Evolutionary conservation across 2,797 vertebrate genomes (phyloP), one percentile per base, ranked within the genome.

Genomic region (Enteromius trimaculatus): DNA sequence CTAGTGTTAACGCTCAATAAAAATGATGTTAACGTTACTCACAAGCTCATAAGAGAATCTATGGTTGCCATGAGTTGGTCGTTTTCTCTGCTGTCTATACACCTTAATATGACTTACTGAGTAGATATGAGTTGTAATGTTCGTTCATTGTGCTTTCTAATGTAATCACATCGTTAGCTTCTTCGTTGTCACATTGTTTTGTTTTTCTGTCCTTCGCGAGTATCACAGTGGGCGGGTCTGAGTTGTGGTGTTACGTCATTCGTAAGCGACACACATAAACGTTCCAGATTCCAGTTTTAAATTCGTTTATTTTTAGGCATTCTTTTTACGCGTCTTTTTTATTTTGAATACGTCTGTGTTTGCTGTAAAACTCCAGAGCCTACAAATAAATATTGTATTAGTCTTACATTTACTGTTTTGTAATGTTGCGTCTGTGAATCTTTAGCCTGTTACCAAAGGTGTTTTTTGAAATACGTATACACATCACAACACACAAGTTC

Each of bases 31-130:
- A 3, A 1, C 3, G 29, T 64, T 64, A 90, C 90, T 90, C 66
- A 90, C 89, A 91, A 55, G 37, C 86, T 74, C 49, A 89, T 21
- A 5, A 91, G 84, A 26, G 89, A 87, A 49, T 88, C 78, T 44
- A 90, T 65, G 10, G 51, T 39, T 23, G 84, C 51, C 80, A 83
- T 83, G 31, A n/a, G 47, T 49, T 39, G 34, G 6, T 44, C 17
- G 26, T 2, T 23, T 72, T 29, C 19, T 23, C 16, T 23, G 37
- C 5, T 17, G 8, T 62, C 23, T 81, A 47, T 23, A 44, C 7
- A 37, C 37, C 14, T 44, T 37, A 37, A 7, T 31, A 16, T 6
- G 21, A 14, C 11, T 55, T 39, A 70, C 17, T 9, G 10, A 1
- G 51, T 11, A 39, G 6, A 23, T 37, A 17, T 66, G 19, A 17